phyloP scores from a whole-genome alignment of 2,113 vertebrate species.

The Phyllostomus discolor region DNA sequence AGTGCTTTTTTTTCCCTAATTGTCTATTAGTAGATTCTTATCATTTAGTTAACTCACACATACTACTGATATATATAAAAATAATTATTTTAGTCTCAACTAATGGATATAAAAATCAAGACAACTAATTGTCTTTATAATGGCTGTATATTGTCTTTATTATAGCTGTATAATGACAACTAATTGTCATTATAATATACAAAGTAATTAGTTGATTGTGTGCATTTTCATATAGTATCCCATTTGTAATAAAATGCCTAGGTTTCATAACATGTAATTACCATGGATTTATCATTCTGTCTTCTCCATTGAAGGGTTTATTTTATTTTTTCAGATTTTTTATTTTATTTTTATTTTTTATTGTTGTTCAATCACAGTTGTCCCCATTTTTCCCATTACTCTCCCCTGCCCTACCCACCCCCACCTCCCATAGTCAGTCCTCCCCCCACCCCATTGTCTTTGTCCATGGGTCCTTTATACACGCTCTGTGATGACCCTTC shows the following conservation, averaged over 20 bases:
- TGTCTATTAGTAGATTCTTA: background rate
- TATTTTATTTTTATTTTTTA: too few species aligned
- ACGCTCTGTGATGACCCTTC: too few species aligned
- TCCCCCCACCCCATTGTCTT: too few species aligned
- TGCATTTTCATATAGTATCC: background rate
- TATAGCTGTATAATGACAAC: background rate
- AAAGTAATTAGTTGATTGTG: background rate
- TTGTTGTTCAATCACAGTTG: too few species aligned
- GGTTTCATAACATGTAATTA: background rate
- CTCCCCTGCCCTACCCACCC: too few species aligned
- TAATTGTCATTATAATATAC: background rate
- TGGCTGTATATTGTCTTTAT: too few species aligned
- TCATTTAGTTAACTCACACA: background rate
- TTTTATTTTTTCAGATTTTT: too few species aligned
- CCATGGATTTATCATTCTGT: background rate
- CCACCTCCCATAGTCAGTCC: too few species aligned
- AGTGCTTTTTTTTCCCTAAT: slow-evolving; percentile 2
- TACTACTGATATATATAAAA: background rate
- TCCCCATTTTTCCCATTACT: too few species aligned
- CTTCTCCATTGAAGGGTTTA: background rate
- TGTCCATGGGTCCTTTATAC: too few species aligned
- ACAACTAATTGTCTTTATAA: background rate
- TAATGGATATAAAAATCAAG: slow-evolving; percentile 24
- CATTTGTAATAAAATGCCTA: background rate
- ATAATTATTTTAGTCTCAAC: background rate